Evolutionary conservation across 2,888 invertebrate species (phyloP).

Genomic region (Hyposoter dolosus): DNA sequence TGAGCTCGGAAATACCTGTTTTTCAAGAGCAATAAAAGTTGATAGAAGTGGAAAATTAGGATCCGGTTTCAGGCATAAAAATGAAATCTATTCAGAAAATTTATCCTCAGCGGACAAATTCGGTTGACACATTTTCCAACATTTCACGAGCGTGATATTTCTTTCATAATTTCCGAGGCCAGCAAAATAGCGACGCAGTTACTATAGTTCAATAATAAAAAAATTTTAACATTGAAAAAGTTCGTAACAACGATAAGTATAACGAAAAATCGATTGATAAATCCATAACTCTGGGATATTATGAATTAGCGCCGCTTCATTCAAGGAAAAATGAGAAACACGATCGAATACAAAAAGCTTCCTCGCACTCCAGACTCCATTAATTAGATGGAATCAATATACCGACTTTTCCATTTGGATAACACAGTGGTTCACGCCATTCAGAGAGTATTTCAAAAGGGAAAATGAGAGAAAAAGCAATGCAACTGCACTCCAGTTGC

Average conservation of each 20-base stretch:
- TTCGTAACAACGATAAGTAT: neutral
- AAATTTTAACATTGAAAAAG: neutral
- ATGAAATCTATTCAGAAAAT: neutral
- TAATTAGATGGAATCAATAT: constrained; percentile 61
- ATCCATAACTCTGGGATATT: neutral
- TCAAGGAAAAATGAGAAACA: neutral
- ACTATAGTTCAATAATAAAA: too few relatives aligned
- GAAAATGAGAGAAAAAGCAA: neutral
- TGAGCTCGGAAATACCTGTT: constrained; percentile 8
- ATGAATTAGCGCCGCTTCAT: neutral
- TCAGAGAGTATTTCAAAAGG: neutral
- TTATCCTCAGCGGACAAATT: neutral
- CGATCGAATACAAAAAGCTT: neutral
- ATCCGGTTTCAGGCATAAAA: neutral
- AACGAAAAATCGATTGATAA: neutral
- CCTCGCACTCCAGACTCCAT: constrained; percentile 20
- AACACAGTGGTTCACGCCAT: neutral
- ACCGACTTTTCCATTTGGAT: constrained; percentile 31
- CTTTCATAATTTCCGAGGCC: neutral
- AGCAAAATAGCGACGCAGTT: too few relatives aligned
- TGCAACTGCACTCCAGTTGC: constrained; percentile 49
- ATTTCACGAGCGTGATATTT: neutral
- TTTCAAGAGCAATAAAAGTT: neutral
- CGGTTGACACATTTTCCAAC: neutral
- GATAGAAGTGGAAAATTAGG: neutral